A percentile compares a stretch with the other conserved stretches of the same genome.
phyloP scores from a whole-genome alignment of 2,113 vertebrate genomes.

The Anseranas semipalmata region DNA sequence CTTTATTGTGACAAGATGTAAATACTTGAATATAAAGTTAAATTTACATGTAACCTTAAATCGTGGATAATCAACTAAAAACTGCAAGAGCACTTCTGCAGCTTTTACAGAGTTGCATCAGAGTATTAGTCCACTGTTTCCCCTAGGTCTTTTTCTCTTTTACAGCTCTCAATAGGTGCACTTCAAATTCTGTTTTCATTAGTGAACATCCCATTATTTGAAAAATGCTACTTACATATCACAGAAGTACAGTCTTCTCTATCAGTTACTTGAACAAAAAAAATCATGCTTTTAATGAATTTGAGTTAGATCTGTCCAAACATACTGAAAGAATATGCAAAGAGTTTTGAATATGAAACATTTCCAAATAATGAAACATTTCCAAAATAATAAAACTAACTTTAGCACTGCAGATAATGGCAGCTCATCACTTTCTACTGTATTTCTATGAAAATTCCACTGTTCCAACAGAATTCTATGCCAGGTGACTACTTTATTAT shows the following conservation, averaged over 20 bases:
- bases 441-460: neutral
- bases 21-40: neutral
- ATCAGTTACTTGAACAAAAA: neutral
- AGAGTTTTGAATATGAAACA: neutral
- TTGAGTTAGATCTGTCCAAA: neutral
- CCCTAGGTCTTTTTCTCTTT: neutral
- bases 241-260: neutral
- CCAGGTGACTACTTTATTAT: neutral
- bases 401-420: neutral
- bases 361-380: constrained; percentile 10
- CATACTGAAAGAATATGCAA: neutral
- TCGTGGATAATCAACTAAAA: constrained; percentile 2
- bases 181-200: constrained; percentile 47
- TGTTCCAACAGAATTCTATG: neutral
- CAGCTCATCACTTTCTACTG: neutral
- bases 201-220: neutral
- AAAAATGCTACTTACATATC: constrained; percentile 3
- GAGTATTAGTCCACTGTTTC: neutral
- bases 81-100: neutral
- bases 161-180: neutral
- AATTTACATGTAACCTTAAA: neutral
- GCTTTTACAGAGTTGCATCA: constrained; percentile 4
- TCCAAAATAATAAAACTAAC: neutral
- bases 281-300: neutral
- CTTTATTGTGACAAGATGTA: neutral